phyloP scores from a whole-genome alignment of 2,888 invertebrate species.

The Philopedon plagiatum region DNA sequence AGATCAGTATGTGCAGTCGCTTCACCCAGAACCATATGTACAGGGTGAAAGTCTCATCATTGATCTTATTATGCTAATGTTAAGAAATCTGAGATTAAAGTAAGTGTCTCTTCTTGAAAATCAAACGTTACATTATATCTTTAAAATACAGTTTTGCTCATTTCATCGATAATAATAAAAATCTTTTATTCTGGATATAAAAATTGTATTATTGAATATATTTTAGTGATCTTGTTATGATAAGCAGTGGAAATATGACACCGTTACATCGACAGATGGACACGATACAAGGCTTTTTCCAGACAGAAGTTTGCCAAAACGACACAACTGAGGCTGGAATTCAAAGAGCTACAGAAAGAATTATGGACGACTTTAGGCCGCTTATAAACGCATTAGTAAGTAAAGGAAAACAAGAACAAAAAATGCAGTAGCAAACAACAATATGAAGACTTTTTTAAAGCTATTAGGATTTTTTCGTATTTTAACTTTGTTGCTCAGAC shows the following conservation, averaged over 20 bases:
- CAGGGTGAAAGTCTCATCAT: constrained; percentile 68
- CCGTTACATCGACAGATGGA: constrained; percentile 68
- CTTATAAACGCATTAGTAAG: constrained; percentile 69
- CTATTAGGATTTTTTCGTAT: no score
- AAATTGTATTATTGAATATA: constrained; percentile 46
- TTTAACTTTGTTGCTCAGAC: no score
- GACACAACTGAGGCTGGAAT: constrained; percentile 66
- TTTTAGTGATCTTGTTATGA: constrained; percentile 63
- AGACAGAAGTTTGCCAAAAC: constrained; percentile 67
- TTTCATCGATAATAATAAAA: no score
- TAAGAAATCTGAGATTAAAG: constrained; percentile 65
- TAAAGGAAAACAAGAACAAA: constrained; percentile 38
- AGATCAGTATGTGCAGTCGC: constrained; percentile 66
- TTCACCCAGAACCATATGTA: constrained; percentile 55
- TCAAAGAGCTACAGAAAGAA: constrained; percentile 66
- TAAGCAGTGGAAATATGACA: constrained; percentile 65
- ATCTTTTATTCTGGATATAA: no score
- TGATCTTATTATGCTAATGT: constrained; percentile 67
- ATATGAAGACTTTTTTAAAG: no score
- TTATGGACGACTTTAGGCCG: constrained; percentile 68
- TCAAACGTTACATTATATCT: not conserved
- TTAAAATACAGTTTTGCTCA: no score
- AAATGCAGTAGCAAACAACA: no score
- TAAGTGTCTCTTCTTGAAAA: constrained; percentile 58
- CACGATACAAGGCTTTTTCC: constrained; percentile 69